These are phyloP conservation scores for Nesospiza acunhae DNA, from an alignment of 2,113 vertebrate species.

Conservation along the genomic window DNA sequence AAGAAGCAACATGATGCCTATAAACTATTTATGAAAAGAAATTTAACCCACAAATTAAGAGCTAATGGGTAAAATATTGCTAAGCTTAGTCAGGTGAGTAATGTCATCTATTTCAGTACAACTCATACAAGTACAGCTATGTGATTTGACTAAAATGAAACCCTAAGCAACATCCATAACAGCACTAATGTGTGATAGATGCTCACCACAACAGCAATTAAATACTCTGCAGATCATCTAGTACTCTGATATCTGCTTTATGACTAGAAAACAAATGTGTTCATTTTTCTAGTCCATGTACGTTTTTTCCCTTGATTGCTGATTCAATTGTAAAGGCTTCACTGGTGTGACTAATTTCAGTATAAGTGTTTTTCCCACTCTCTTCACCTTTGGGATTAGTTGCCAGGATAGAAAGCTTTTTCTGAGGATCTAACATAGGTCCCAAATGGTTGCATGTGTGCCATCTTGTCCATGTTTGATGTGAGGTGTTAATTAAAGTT, in stretches of 20 bases:
- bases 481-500: conserved; percentile 8
- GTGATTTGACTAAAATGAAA: conserved; percentile 8
- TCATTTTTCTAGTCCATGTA: background rate
- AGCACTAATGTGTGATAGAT: conserved; percentile 21
- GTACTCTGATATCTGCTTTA: background rate
- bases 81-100: conserved; percentile 33
- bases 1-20: conserved; percentile 6
- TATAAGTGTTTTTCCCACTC: background rate
- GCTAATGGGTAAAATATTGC: conserved; percentile 56
- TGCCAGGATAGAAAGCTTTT: background rate
- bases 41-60: conserved; percentile 51
- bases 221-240: background rate
- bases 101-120: conserved; percentile 17
- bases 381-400: background rate
- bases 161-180: background rate
- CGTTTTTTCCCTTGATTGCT: background rate
- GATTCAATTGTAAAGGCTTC: background rate
- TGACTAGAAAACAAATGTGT: conserved; percentile 13
- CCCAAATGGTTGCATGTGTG: background rate
- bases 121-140: background rate
- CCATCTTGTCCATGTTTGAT: background rate
- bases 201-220: conserved; percentile 40
- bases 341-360: background rate
- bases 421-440: background rate
- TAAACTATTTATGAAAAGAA: conserved; percentile 64